A percentile compares a stretch with the other conserved stretches of the same genome.
These are phyloP conservation scores for Avahi laniger DNA, from an alignment of 2,797 vertebrate species.

Conservation along the genomic window DNA sequence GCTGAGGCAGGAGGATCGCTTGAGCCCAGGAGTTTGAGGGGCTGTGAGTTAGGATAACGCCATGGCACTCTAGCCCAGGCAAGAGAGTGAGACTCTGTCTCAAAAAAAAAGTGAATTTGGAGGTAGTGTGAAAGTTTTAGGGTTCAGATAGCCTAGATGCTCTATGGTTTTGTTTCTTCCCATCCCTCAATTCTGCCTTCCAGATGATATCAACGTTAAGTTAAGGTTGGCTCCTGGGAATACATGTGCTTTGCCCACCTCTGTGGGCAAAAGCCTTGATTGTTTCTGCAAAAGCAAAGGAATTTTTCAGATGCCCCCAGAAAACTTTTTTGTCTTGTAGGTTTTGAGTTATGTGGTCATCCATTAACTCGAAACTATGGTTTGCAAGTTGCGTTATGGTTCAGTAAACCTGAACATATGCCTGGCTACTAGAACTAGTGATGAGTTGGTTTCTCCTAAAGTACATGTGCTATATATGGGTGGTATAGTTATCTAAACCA, in stretches of 20 bases:
- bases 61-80: too few species aligned
- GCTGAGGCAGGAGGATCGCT: too few species aligned
- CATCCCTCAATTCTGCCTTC: neutral
- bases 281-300: neutral
- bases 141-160: neutral
- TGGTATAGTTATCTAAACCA: neutral
- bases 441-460: neutral
- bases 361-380: neutral
- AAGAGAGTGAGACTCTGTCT: too few species aligned
- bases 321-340: neutral
- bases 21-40: too few species aligned
- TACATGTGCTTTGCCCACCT: neutral
- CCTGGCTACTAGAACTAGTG: neutral
- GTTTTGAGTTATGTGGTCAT: neutral
- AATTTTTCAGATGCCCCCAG: neutral
- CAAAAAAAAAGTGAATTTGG: neutral
- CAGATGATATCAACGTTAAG: neutral
- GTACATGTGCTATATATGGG: neutral
- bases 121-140: neutral
- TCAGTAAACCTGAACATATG: neutral
- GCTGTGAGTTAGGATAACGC: too few species aligned
- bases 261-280: neutral
- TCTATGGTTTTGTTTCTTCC: neutral
- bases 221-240: neutral
- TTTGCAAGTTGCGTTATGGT: neutral